Evolutionary conservation across 2,888 invertebrate species (phyloP), one percentile per base, ranked within the genome.

Genomic region (Morpho deidamia): DNA sequence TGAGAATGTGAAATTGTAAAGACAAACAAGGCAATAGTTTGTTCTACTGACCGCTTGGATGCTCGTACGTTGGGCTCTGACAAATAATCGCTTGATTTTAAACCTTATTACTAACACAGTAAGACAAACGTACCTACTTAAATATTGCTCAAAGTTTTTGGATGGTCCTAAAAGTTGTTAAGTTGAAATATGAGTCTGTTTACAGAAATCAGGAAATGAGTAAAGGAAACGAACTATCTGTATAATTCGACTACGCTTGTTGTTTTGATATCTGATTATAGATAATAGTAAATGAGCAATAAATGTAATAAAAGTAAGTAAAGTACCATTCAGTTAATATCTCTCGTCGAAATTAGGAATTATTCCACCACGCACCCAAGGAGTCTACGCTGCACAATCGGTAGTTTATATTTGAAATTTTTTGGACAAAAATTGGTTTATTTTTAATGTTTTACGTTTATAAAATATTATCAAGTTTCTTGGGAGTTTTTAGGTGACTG

Each of bases 1-100:
- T 66, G 53, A 76, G 86, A 87, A 86, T 69, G 75, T 80, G 73
- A 78, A 80, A 83, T 85, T 82, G 78, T 81, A 73, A 83, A 81
- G 69, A 74, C 76, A 83, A 83, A 84, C 70, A 84, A 68, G 67
- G 62, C 65, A 65, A 64, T 63, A 73, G 80, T 79, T 77, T 77
- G 75, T 76, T 78, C 69, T 73, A 69, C 64, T 49, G 49, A 37
- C 42, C 49, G 37, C 37, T 49, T 12, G 42, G 42, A 49, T 33
- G 35, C 42, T 49, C 49, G 11, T 43, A 49, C 37, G 42, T 42
- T 43, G 42, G 42, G 42, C 49, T 11, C 7, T 41, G 48, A 12
- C 10, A 37, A 37, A 37, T n/a, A 32, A 10, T 7, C 7, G 3
- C 38, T 11, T 32, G 9, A 14, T 43, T 43, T 37, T 35, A 37